Conservation (phyloP, 2,888 invertebrate genomes). For the Cryptocephalus primarius region DNA sequence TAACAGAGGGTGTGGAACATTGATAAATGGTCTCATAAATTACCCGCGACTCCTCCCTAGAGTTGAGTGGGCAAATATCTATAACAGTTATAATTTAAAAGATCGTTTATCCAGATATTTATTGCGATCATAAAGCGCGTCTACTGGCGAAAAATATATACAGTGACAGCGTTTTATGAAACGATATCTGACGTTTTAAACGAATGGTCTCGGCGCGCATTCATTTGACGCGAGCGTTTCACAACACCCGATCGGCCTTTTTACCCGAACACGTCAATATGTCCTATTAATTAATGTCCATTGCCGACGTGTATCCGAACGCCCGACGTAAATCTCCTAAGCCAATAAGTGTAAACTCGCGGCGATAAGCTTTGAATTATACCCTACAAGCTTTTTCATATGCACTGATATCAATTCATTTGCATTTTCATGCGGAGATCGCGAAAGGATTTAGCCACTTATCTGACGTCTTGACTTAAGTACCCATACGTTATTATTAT, state of each 20-base stretch:
- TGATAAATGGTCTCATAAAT: conserved; percentile 42
- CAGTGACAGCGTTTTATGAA: conserved; percentile 22
- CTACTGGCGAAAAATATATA: conserved; percentile 14
- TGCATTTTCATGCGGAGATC: conserved; percentile 26
- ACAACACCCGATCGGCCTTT: conserved; percentile 8
- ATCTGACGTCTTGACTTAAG: conserved; percentile 32
- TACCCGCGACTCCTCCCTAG: conserved; percentile 37
- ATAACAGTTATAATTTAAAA: conserved; percentile 41
- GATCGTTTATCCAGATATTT: conserved; percentile 41
- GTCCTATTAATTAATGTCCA: conserved; percentile 25
- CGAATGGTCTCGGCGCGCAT: conserved; percentile 16
- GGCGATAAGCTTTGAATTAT: conserved; percentile 21
- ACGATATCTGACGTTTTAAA: conserved; percentile 22
- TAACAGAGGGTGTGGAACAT: conserved; percentile 41
- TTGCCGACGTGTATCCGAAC: conserved; percentile 18
- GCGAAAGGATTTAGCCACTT: conserved; percentile 26
- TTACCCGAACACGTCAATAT: conserved; percentile 17
- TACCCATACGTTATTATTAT: conserved; percentile 33
- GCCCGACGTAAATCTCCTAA: conserved; percentile 18
- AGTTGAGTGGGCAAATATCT: conserved; percentile 42
- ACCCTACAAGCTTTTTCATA: conserved; percentile 17
- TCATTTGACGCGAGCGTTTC: conserved; percentile 10
- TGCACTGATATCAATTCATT: conserved; percentile 22
- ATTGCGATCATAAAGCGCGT: conserved; percentile 38
- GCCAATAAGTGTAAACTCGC: conserved; percentile 21